phyloP scores from a whole-genome alignment of 2,113 vertebrate genomes.

The Nothobranchius furzeri region DNA sequence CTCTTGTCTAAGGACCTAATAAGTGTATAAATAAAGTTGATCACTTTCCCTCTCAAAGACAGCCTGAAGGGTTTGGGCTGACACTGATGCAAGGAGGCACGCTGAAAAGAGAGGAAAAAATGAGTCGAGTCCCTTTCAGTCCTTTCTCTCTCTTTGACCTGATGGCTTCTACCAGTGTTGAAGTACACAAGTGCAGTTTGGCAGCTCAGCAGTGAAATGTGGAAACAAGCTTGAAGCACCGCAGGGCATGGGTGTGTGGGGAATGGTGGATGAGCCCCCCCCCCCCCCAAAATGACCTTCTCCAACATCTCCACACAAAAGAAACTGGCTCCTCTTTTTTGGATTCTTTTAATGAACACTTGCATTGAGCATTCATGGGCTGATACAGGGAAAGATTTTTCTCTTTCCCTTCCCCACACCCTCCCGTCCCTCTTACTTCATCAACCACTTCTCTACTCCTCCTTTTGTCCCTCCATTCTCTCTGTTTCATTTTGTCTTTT shows the following conservation, averaged over 20 bases:
- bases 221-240: constrained; percentile 72
- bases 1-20: constrained; percentile 68
- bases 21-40: constrained; percentile 80
- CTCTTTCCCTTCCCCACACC: constrained; percentile 48
- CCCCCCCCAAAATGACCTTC: constrained; percentile 71
- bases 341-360: constrained; percentile 87
- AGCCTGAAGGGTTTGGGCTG: constrained; percentile 64
- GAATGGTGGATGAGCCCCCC: constrained; percentile 61
- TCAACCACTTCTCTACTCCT: constrained; percentile 58
- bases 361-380: constrained; percentile 79
- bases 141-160: constrained; percentile 71
- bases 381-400: constrained; percentile 75
- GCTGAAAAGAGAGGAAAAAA: constrained; percentile 47
- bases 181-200: constrained; percentile 73
- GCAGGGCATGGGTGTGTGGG: constrained; percentile 70
- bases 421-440: constrained; percentile 30
- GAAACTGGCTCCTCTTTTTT: constrained; percentile 79
- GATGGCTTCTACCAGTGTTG: constrained; percentile 69
- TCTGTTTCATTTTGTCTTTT: constrained; percentile 66
- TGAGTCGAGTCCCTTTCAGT: constrained; percentile 71
- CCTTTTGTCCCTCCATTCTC: constrained; percentile 60
- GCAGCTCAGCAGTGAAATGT: constrained; percentile 68
- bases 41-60: constrained; percentile 76
- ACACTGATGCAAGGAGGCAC: constrained; percentile 69
- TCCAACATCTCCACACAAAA: constrained; percentile 78